Evolutionary conservation across 2,797 vertebrate species (phyloP).

Genomic region (Chelmon rostratus): DNA sequence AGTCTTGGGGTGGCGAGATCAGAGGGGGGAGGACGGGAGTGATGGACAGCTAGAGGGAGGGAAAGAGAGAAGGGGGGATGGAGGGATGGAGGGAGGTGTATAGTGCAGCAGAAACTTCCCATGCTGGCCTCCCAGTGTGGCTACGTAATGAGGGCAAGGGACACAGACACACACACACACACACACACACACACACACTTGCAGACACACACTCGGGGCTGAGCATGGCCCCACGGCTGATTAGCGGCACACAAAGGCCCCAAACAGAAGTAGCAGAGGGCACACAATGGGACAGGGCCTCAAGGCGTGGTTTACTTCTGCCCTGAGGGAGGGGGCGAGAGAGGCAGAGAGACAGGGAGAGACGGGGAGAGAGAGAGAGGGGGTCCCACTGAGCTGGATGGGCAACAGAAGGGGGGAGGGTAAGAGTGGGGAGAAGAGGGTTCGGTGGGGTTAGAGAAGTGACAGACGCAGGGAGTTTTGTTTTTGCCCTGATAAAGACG

Average conservation of each 20-base stretch:
- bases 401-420: slow-evolving; percentile 24
- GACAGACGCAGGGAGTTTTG: slow-evolving; percentile 73
- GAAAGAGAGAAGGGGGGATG: slow-evolving; percentile 43
- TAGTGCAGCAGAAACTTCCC: slow-evolving; percentile 88
- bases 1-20: slow-evolving; percentile 45
- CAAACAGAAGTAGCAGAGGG: slow-evolving; percentile 89
- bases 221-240: slow-evolving; percentile 93
- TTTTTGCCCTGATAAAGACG: slow-evolving; percentile 71
- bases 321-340: slow-evolving; percentile 77
- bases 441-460: slow-evolving; percentile 63
- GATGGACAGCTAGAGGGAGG: slow-evolving; percentile 72
- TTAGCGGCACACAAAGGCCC: slow-evolving; percentile 92
- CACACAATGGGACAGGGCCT: slow-evolving; percentile 90
- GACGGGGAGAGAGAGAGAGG: slow-evolving; percentile 48
- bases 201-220: slow-evolving; percentile 77
- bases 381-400: slow-evolving; percentile 65
- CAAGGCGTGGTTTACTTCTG: slow-evolving; percentile 88
- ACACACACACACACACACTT: slow-evolving; percentile 61
- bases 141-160: slow-evolving; percentile 90
- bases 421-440: slow-evolving; percentile 10
- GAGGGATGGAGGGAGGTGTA: slow-evolving; percentile 66
- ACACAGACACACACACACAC: slow-evolving; percentile 60
- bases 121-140: slow-evolving; percentile 90
- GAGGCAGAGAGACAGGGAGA: slow-evolving; percentile 33
- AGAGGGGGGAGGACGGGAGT: slow-evolving; percentile 46